Evolutionary conservation across 2,113 vertebrate species (phyloP).

Genomic region (Serilophus lunatus): DNA sequence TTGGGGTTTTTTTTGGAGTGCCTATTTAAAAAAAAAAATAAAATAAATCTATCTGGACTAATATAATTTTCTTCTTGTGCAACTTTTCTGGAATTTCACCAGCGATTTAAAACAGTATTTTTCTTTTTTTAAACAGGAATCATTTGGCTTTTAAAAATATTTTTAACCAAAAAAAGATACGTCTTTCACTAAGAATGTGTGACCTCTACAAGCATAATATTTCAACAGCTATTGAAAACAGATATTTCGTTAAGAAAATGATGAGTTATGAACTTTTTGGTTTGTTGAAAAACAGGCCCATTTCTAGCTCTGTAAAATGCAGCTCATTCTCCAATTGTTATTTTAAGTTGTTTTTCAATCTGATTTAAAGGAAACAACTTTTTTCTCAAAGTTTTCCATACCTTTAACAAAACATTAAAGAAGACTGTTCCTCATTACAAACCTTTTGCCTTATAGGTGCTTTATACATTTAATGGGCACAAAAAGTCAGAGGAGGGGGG

Average conservation of each 20-base stretch:
- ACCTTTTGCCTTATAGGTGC: background rate
- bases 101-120: background rate
- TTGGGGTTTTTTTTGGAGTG: background rate
- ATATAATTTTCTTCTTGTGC: background rate
- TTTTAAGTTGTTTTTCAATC: background rate
- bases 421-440: background rate
- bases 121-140: background rate
- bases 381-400: background rate
- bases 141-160: background rate
- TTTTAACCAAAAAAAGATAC: background rate
- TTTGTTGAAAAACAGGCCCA: background rate
- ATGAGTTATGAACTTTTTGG: background rate
- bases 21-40: background rate
- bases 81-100: background rate
- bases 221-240: conserved; percentile 26
- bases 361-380: background rate
- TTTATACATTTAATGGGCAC: background rate
- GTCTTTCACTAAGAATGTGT: background rate
- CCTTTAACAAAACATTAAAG: background rate
- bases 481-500: background rate
- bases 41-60: background rate
- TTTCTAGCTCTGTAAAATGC: background rate
- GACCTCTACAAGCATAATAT: conserved; percentile 10
- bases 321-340: background rate
- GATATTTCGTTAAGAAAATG: background rate